Evolutionary conservation across 2,888 invertebrate genomes (phyloP), one percentile per base, ranked within the genome.

Genomic region (Drosophila affinis): DNA sequence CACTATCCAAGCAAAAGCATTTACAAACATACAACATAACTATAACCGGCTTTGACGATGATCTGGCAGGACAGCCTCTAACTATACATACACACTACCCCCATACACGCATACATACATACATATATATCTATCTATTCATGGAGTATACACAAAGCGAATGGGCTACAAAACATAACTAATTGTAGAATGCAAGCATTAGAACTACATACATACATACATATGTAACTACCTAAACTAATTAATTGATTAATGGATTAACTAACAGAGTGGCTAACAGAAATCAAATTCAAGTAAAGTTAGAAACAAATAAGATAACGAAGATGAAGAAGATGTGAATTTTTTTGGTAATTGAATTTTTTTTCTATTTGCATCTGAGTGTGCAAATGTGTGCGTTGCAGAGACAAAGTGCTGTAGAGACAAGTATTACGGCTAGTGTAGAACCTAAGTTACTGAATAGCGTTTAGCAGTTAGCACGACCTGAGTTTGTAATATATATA

Each of bases 71-170:
- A 39, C 24, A 21, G 21, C 21, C 27, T 29, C 39, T n/a, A 27
- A 27, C 34, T 34, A 12, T 3, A 58, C 1, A 18, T 18, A 18
- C 18, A 18, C 18, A 24, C 24, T 0, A 29, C 9, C 2, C 29
- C 29, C 27, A 27, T 27, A 14, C n/a, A 17, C 21, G 58, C 44
- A 55, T 29, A 46, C 21, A 62, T 72, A 58, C 49, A 56, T 52
- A 61, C n/a, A n/a, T n/a, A 12, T 17, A 32, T 24, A 48, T 58
- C 64, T 59, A 63, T 44, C 54, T 44, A 55, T 34, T 51, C 59
- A 62, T 57, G 78, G 62, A 64, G 77, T 76, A 76, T 76, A 73
- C 68, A 76, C 56, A 63, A 21, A 75, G 63, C 49, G 62, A 76
- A 56, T 52, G 57, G 61, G 75, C 69, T 69, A 59, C 17, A 64